phyloP scores from a whole-genome alignment of 2,797 vertebrate species.

The Trachurus trachurus region DNA sequence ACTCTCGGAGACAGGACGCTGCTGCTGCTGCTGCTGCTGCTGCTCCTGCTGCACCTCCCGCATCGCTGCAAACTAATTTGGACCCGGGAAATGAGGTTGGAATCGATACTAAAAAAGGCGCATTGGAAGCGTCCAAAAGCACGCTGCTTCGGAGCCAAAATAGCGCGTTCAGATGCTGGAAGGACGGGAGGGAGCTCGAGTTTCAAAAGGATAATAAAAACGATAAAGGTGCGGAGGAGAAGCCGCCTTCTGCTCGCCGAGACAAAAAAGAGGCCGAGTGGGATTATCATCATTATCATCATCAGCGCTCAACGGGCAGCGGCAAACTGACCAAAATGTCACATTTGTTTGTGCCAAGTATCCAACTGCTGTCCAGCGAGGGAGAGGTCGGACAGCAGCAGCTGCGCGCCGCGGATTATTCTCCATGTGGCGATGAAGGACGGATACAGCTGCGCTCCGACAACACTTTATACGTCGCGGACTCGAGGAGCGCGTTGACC shows the following conservation, averaged over 20 bases:
- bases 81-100: constrained; percentile 81
- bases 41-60: constrained; percentile 5
- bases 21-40: constrained; percentile 8
- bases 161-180: constrained; percentile 97
- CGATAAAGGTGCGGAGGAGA: constrained; percentile 73
- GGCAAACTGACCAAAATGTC: constrained; percentile 92
- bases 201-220: constrained; percentile 88
- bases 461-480: constrained; percentile 67
- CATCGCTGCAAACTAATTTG: constrained; percentile 68
- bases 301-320: constrained; percentile 63
- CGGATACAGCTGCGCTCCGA: constrained; percentile 49
- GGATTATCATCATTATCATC: constrained; percentile 41
- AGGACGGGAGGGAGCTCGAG: constrained; percentile 88
- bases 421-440: constrained; percentile 47
- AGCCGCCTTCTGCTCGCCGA: constrained; percentile 69
- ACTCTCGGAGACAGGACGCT: constrained; percentile 65
- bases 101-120: constrained; percentile 90
- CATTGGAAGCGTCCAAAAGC: constrained; percentile 89
- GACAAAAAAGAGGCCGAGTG: constrained; percentile 76
- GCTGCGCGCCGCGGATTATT: constrained; percentile 75
- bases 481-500: constrained; percentile 45
- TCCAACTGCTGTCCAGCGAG: constrained; percentile 87
- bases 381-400: constrained; percentile 77
- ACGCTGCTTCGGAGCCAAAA: constrained; percentile 94
- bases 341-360: constrained; percentile 93